These are phyloP conservation scores for Hydrotaea diabolus DNA, from an alignment of 2,888 invertebrate genomes.

Conservation along the genomic window DNA sequence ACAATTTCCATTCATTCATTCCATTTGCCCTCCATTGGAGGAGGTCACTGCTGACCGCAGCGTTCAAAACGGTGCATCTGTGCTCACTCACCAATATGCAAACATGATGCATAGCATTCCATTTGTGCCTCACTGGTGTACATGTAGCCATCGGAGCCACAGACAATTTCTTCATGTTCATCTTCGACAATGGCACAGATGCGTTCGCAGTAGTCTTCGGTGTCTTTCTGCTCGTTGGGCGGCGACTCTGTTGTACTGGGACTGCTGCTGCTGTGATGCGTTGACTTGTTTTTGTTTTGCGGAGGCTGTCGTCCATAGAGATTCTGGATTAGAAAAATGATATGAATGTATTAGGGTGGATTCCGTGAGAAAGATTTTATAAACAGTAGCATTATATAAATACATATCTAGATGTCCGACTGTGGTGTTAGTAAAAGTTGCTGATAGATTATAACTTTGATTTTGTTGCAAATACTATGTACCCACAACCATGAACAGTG, in stretches of 20 bases:
- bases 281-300: neutral
- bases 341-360: neutral
- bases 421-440: no score
- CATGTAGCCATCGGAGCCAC: slow-evolving; percentile 79
- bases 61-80: no score
- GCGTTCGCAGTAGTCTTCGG: slow-evolving; percentile 78
- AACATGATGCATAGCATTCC: slow-evolving; percentile 78
- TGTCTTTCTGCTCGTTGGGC: slow-evolving; percentile 72
- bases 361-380: no score
- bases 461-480: no score
- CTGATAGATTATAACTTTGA: no score
- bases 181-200: slow-evolving; percentile 79
- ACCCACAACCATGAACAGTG: no score
- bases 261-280: neutral
- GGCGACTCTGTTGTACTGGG: slow-evolving; percentile 56
- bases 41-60: neutral
- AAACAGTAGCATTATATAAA: no score
- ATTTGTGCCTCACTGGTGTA: slow-evolving; percentile 79
- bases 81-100: slow-evolving; percentile 77
- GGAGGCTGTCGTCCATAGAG: slow-evolving; percentile 68
- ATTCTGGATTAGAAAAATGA: slow-evolving; percentile 65
- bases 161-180: slow-evolving; percentile 78
- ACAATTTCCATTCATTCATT: neutral
- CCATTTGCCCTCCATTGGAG: neutral
- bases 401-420: no score